Evolutionary conservation across 2,797 vertebrate genomes (phyloP).

Genomic region (Antrozous pallidus): DNA sequence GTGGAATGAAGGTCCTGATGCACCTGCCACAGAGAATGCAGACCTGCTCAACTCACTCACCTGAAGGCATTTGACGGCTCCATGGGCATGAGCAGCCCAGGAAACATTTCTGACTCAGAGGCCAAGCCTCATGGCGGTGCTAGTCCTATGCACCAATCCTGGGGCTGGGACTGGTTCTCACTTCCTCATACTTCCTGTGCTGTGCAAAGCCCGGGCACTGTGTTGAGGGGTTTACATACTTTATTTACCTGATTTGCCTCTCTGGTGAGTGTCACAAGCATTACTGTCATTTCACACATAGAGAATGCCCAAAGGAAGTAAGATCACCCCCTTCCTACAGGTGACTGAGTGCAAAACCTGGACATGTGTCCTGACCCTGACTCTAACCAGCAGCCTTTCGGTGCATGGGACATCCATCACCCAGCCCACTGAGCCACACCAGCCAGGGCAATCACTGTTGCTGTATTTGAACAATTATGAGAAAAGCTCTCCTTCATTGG

Average conservation of each 20-base stretch:
- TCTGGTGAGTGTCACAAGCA: not conserved
- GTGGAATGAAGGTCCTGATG: not conserved
- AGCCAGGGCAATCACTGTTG: not conserved
- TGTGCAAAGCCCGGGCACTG: not conserved
- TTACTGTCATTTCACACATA: not conserved
- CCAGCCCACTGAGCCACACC: not conserved
- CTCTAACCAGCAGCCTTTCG: not conserved
- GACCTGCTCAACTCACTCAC: rapidly evolving
- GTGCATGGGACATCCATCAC: rapidly evolving
- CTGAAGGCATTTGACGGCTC: not conserved
- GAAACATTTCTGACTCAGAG: not conserved
- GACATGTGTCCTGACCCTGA: not conserved
- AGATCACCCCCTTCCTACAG: not conserved
- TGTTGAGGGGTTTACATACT: not conserved
- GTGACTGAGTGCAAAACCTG: not conserved
- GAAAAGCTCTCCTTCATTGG: not conserved
- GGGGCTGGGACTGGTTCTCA: not conserved
- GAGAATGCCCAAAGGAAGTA: not conserved
- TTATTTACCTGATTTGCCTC: not conserved
- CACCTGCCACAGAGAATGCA: not conserved
- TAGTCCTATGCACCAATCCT: not conserved
- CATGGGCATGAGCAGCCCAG: rapidly evolving
- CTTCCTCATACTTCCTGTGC: not conserved
- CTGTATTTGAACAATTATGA: not conserved
- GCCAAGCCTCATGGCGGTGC: rapidly evolving